These are phyloP conservation scores for Hydra vulgaris DNA, from an alignment of 30 jellyfish, hydroid and myxozoan genomes.

Conservation along the genomic window DNA sequence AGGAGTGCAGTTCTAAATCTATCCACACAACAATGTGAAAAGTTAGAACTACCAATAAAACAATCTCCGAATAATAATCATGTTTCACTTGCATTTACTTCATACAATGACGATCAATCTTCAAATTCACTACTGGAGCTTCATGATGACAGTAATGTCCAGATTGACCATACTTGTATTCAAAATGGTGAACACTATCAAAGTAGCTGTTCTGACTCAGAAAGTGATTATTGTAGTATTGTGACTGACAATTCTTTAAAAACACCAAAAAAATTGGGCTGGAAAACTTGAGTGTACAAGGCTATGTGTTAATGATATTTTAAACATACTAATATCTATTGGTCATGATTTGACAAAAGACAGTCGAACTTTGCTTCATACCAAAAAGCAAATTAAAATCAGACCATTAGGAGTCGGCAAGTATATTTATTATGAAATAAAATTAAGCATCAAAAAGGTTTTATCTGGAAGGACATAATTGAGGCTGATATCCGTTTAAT, in stretches of 20 bases:
- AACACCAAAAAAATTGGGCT: slow-evolving; percentile 5
- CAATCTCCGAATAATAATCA: neutral
- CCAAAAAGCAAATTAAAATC: neutral
- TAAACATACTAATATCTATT: neutral
- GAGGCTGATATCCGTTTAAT: neutral
- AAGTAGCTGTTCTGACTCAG: neutral
- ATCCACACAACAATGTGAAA: neutral
- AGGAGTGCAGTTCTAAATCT: neutral
- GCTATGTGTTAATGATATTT: neutral
- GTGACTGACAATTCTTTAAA: neutral
- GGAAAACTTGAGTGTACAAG: neutral
- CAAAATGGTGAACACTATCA: neutral
- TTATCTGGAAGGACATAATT: neutral
- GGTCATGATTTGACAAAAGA: slow-evolving; percentile 3
- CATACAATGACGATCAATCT: neutral
- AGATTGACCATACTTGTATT: neutral
- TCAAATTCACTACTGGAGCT: neutral
- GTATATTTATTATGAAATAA: no score
- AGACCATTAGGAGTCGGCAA: slow-evolving; percentile 5
- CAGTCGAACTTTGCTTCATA: slow-evolving; percentile 1
- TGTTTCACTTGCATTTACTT: neutral
- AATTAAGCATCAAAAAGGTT: no score
- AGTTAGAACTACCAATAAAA: neutral
- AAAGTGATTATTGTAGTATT: neutral
- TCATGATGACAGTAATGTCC: neutral